Conservation (phyloP, 2,797 vertebrate species). For the Lutjanus argentimaculatus region DNA sequence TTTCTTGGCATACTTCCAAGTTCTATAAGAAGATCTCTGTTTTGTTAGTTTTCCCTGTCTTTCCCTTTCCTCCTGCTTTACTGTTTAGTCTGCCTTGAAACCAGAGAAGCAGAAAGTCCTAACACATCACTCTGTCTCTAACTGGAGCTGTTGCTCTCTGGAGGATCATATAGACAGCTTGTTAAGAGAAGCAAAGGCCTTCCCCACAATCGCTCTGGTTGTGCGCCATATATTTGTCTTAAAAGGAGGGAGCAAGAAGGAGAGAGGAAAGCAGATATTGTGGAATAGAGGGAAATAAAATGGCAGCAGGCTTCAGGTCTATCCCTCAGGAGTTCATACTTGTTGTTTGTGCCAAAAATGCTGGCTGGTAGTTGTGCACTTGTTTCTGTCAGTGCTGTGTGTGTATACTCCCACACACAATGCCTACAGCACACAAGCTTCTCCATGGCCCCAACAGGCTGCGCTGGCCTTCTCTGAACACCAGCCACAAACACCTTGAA, state of each 20-base stretch:
- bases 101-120: slow-evolving; percentile 41
- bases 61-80: slow-evolving; percentile 14
- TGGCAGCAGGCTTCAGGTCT: slow-evolving; percentile 59
- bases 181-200: slow-evolving; percentile 71
- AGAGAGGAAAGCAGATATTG: slow-evolving; percentile 49
- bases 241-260: slow-evolving; percentile 42
- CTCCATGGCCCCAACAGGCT: slow-evolving; percentile 33
- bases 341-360: slow-evolving; percentile 67
- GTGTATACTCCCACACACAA: slow-evolving; percentile 56
- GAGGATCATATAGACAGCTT: slow-evolving; percentile 72
- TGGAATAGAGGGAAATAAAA: slow-evolving; percentile 63
- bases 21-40: slow-evolving; percentile 21
- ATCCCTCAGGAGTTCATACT: slow-evolving; percentile 52
- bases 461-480: slow-evolving; percentile 25
- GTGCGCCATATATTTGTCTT: slow-evolving; percentile 67
- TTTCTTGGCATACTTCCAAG: neutral
- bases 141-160: slow-evolving; percentile 65
- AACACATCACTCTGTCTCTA: slow-evolving; percentile 51
- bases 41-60: slow-evolving; percentile 25
- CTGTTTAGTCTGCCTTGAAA: slow-evolving; percentile 41
- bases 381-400: slow-evolving; percentile 52
- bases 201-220: slow-evolving; percentile 62
- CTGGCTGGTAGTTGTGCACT: slow-evolving; percentile 42
- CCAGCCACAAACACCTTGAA: slow-evolving; percentile 42
- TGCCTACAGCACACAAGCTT: slow-evolving; percentile 52